phyloP scores from a whole-genome alignment of 2,888 invertebrate genomes.

The Perizoma flavofasciatum region DNA sequence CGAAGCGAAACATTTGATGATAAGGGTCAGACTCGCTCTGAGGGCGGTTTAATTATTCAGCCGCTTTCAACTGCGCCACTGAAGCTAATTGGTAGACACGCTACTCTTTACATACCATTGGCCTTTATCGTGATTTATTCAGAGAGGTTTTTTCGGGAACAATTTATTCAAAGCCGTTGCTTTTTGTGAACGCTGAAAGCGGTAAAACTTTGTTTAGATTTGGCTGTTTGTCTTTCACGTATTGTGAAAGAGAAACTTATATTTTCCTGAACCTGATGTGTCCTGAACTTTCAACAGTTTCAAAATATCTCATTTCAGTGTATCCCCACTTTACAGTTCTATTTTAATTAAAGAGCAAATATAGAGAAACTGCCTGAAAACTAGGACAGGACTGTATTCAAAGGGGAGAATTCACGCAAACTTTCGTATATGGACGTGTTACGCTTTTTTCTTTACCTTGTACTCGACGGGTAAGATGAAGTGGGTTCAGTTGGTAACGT shows the following conservation, averaged over 20 bases:
- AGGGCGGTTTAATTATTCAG: conserved; percentile 71
- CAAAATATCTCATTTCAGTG: not conserved
- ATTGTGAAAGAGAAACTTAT: too few relatives aligned
- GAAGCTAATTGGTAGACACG: conserved; percentile 67
- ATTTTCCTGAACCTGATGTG: not conserved
- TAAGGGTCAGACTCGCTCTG: conserved; percentile 58
- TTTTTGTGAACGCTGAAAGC: not conserved
- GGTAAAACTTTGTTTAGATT: not conserved
- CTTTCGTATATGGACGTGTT: not conserved
- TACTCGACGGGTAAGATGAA: conserved; percentile 6
- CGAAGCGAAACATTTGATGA: conserved; percentile 64
- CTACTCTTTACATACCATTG: conserved; percentile 55
- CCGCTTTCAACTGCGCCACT: conserved; percentile 62
- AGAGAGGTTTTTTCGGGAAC: conserved; percentile 24
- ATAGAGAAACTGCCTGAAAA: conserved; percentile 1
- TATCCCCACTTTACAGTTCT: not conserved
- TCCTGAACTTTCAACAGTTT: not conserved
- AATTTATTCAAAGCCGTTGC: not conserved
- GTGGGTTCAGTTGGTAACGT: conserved; percentile 3
- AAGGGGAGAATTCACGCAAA: not conserved
- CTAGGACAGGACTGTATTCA: not conserved
- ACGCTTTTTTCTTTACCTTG: not conserved
- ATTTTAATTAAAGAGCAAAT: not conserved
- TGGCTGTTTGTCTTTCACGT: too few relatives aligned
- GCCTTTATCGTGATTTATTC: conserved; percentile 55